Percentiles rank a stretch among this genome's conserved stretches.
These are phyloP conservation scores for Acanthurus leucopareius DNA, from an alignment of 2,797 vertebrate genomes.

Conservation along the genomic window DNA sequence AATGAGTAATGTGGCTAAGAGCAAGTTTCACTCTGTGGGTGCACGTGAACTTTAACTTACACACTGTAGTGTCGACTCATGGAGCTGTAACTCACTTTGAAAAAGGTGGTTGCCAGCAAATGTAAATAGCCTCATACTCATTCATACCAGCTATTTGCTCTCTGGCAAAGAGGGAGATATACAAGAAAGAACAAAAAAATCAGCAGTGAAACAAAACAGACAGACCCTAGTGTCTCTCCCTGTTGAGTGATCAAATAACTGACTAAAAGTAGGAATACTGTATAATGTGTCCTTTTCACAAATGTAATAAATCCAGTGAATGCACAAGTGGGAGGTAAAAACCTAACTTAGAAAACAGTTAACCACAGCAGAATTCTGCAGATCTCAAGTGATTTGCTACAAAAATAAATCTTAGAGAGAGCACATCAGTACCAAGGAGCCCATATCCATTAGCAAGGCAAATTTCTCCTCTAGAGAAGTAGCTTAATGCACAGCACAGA, in stretches of 20 bases:
- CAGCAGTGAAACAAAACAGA: constrained; percentile 27
- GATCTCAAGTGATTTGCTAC: constrained; percentile 62
- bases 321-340: constrained; percentile 34
- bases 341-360: constrained; percentile 53
- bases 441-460: constrained; percentile 67
- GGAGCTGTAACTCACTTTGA: constrained; percentile 55
- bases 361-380: constrained; percentile 54
- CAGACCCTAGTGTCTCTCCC: constrained; percentile 9
- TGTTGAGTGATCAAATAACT: constrained; percentile 60
- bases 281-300: constrained; percentile 36
- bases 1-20: constrained; percentile 50
- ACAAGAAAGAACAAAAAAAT: constrained; percentile 17
- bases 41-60: constrained; percentile 59
- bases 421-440: constrained; percentile 59
- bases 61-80: constrained; percentile 39
- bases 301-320: constrained; percentile 29
- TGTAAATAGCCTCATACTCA: constrained; percentile 30
- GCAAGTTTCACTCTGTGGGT: constrained; percentile 44
- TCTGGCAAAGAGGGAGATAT: constrained; percentile 32
- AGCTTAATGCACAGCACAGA: constrained; percentile 41
- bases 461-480: constrained; percentile 55
- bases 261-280: constrained; percentile 30
- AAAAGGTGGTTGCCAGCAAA: constrained; percentile 42
- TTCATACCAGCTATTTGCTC: constrained; percentile 50
- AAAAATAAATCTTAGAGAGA: constrained; percentile 65